Percentiles rank a stretch among this genome's conserved stretches.
These are phyloP conservation scores for Morpho helenor DNA, from an alignment of 2,888 invertebrate species.

Conservation along the genomic window DNA sequence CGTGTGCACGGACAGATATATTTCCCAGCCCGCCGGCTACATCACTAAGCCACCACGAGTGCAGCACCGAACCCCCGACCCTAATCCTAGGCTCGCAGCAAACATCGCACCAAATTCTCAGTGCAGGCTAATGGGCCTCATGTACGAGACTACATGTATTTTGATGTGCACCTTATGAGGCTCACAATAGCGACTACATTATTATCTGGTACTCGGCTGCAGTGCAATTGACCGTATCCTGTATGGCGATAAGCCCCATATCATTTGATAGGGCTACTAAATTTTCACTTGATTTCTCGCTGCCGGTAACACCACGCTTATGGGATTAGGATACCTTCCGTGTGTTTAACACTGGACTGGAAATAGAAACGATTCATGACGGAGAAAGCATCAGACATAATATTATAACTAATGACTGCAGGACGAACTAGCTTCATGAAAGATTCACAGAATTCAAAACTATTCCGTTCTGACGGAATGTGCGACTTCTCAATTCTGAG, in stretches of 20 bases:
- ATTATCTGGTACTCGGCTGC: not conserved
- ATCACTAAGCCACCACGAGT: no score
- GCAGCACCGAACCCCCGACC: not conserved
- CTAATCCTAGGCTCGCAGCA: not conserved
- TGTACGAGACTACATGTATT: not conserved
- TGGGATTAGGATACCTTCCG: not conserved
- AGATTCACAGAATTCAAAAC: no score
- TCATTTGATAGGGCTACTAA: constrained; percentile 9
- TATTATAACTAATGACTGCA: no score
- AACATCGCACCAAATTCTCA: not conserved
- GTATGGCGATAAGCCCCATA: constrained; percentile 14
- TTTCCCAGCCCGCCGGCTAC: no score
- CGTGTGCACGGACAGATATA: no score
- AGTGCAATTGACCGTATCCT: constrained; percentile 20
- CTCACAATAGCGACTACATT: not conserved
- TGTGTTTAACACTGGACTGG: no score
- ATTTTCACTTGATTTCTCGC: constrained; percentile 12
- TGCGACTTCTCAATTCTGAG: no score
- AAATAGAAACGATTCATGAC: no score
- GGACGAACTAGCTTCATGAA: no score
- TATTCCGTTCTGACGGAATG: no score
- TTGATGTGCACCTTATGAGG: not conserved
- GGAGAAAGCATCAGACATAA: no score
- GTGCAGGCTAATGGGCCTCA: not conserved
- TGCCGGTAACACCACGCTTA: not conserved